Conservation (phyloP, 2,888 invertebrate species). For the Chrysolina americana region DNA sequence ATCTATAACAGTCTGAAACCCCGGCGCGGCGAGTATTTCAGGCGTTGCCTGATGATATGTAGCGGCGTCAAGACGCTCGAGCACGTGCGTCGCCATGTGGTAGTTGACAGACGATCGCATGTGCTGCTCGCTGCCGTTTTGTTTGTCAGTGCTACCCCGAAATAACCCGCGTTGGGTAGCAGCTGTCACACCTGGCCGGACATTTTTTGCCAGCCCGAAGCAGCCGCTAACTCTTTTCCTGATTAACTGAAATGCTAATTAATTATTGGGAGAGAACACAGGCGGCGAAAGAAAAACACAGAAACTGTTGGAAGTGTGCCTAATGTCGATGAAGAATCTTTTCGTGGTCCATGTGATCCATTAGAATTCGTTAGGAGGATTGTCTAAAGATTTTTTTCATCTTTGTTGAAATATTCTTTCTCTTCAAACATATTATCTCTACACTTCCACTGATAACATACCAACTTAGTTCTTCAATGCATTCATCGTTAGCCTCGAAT, state of each 20-base stretch:
- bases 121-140: slow-evolving; percentile 60
- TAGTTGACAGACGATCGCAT: slow-evolving; percentile 75
- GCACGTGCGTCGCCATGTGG: slow-evolving; percentile 70
- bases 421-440: no score
- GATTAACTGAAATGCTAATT: slow-evolving; percentile 45
- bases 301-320: slow-evolving; percentile 17
- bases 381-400: not conserved
- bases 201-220: slow-evolving; percentile 64
- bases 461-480: no score
- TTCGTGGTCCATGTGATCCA: not conserved
- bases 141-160: slow-evolving; percentile 66
- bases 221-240: slow-evolving; percentile 48
- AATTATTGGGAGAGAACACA: slow-evolving; percentile 32
- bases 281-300: slow-evolving; percentile 22
- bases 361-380: not conserved
- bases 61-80: slow-evolving; percentile 75
- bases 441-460: no score
- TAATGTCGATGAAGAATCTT: not conserved
- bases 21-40: slow-evolving; percentile 55
- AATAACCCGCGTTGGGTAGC: slow-evolving; percentile 65
- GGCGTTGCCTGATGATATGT: slow-evolving; percentile 64
- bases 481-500: no score
- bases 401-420: no score
- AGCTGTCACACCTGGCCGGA: slow-evolving; percentile 70
- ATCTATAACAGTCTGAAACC: slow-evolving; percentile 18